Conservation (phyloP, 30 jellyfish, hydroid and myxozoan species). For the Aurelia aurita region DNA sequence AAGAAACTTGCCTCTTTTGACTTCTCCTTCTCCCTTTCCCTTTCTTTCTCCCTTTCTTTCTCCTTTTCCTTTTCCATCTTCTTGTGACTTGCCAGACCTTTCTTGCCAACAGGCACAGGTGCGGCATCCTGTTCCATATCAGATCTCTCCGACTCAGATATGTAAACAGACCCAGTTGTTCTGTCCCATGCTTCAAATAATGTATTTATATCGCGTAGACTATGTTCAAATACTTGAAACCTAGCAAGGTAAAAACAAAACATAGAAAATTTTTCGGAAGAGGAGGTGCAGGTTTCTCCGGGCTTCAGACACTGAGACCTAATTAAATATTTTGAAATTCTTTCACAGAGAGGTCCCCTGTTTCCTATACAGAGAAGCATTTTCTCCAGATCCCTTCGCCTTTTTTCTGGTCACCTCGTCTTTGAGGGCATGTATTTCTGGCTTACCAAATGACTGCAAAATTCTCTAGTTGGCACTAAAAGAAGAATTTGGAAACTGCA, state of each 20-base stretch:
- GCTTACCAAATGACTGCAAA: too few relatives aligned
- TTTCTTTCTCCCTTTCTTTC: conserved; percentile 72
- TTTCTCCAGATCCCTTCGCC: too few relatives aligned
- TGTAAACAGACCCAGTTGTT: conserved; percentile 82
- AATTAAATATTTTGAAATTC: too few relatives aligned
- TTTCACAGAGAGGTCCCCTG: too few relatives aligned
- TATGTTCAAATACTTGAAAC: conserved; percentile 75
- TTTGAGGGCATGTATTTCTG: too few relatives aligned
- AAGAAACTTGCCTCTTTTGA: conserved; percentile 44
- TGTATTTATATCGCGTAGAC: conserved; percentile 66
- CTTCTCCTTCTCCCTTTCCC: conserved; percentile 57
- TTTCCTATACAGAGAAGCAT: too few relatives aligned
- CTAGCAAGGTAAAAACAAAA: conserved; percentile 30
- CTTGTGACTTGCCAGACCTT: conserved; percentile 70
- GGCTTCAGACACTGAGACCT: too few relatives aligned
- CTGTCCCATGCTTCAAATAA: conserved; percentile 96
- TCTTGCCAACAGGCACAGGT: conserved; percentile 72
- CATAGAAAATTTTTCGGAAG: too few relatives aligned
- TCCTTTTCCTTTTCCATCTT: conserved; percentile 84
- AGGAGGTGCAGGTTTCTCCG: too few relatives aligned
- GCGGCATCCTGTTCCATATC: conserved; percentile 75
- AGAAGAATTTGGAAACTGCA: too few relatives aligned
- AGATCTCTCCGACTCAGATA: conserved; percentile 84
- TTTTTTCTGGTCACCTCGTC: too few relatives aligned
- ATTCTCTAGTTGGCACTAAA: too few relatives aligned